A percentile compares a stretch with the other conserved stretches of the same genome.
Evolutionary conservation across 2,113 vertebrate species (phyloP).

Genomic region (Psilopogon haemacephalus): DNA sequence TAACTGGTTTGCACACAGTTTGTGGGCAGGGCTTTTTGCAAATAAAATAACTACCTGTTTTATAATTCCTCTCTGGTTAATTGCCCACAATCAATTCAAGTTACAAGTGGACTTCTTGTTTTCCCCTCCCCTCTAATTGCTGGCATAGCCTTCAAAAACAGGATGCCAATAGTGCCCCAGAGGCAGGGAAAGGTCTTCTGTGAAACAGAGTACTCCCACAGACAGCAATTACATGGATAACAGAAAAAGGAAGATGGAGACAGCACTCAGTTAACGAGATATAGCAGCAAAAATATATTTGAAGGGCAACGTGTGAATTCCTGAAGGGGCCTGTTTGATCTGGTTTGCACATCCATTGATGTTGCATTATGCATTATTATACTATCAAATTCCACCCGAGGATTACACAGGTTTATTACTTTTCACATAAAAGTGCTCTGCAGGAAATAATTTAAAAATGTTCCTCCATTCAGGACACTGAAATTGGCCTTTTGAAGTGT

Average conservation of each 20-base stretch:
- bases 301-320: not conserved
- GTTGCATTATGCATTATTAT: not conserved
- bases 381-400: not conserved
- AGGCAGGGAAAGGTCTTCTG: not conserved
- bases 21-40: no score
- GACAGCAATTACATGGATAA: not conserved
- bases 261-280: not conserved
- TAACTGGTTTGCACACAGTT: no score
- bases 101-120: not conserved
- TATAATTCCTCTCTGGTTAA: no score
- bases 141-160: constrained; percentile 13
- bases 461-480: not conserved
- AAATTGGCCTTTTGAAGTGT: not conserved
- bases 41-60: no score
- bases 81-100: no score
- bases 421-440: not conserved
- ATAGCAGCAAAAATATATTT: not conserved
- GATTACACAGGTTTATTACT: not conserved
- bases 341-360: not conserved
- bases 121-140: not conserved
- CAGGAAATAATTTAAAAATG: not conserved
- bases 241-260: not conserved
- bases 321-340: not conserved
- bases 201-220: not conserved
- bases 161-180: not conserved